These are phyloP conservation scores for Hemistola chrysoprasaria DNA, from an alignment of 2,888 invertebrate species.

Conservation along the genomic window DNA sequence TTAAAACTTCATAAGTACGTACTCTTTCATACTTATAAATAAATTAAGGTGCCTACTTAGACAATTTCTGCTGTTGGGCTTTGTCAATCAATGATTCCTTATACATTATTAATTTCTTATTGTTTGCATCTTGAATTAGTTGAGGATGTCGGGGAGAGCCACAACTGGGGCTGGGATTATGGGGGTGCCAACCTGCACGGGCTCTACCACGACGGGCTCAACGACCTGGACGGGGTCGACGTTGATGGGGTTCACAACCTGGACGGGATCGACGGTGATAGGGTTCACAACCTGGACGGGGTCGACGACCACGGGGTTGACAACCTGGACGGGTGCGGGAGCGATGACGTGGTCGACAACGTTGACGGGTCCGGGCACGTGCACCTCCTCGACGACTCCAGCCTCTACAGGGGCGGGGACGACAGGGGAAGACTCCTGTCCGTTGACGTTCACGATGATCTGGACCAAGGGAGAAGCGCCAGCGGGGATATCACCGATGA, in stretches of 20 bases:
- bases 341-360: slow-evolving; percentile 24
- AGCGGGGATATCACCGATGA: slow-evolving; percentile 17
- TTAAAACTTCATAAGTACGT: too few relatives aligned
- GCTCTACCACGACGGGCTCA: slow-evolving; percentile 25
- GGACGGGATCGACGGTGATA: slow-evolving; percentile 16
- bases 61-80: too few relatives aligned
- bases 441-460: slow-evolving; percentile 29
- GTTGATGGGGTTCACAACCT: slow-evolving; percentile 5
- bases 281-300: slow-evolving; percentile 28
- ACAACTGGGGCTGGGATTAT: slow-evolving; percentile 29
- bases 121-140: slow-evolving; percentile 22
- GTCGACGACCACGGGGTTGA: slow-evolving; percentile 23
- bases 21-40: too few relatives aligned
- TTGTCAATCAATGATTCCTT: not conserved
- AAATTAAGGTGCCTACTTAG: too few relatives aligned
- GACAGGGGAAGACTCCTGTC: slow-evolving; percentile 15
- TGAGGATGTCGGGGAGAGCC: slow-evolving; percentile 30
- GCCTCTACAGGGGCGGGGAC: slow-evolving; percentile 28
- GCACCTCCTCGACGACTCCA: slow-evolving; percentile 19
- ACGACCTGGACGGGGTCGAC: slow-evolving; percentile 18
- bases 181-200: slow-evolving; percentile 27
- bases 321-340: slow-evolving; percentile 16
- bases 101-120: too few relatives aligned
- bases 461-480: slow-evolving; percentile 26
- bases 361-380: slow-evolving; percentile 25